A percentile compares a stretch with the other conserved stretches of the same genome.
These are phyloP conservation scores for Megaceryle torquata DNA, from an alignment of 2,113 vertebrate genomes.

Conservation along the genomic window DNA sequence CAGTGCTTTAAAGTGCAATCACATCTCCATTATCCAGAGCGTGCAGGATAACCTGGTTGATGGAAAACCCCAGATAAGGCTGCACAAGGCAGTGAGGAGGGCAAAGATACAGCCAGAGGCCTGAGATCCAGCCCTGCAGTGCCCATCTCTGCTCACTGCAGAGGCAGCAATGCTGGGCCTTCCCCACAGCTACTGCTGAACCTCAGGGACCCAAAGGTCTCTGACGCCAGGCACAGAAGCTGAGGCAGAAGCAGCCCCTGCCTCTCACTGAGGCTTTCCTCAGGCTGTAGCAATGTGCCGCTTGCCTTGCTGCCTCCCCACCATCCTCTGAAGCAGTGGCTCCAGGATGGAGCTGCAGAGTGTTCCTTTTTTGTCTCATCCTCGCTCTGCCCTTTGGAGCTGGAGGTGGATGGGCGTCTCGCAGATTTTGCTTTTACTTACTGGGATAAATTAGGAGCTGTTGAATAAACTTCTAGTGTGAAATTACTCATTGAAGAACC, in stretches of 20 bases:
- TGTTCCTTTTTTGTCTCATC: background rate
- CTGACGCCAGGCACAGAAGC: background rate
- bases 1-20: background rate
- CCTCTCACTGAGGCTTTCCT: background rate
- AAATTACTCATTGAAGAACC: background rate
- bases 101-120: fast-evolving
- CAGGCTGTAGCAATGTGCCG: fast-evolving
- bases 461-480: background rate
- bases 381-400: background rate
- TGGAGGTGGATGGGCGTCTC: background rate
- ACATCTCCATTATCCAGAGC: background rate
- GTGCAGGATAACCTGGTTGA: background rate
- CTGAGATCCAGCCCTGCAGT: background rate
- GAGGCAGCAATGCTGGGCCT: background rate
- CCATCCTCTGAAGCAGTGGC: background rate
- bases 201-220: background rate
- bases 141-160: fast-evolving
- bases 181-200: background rate
- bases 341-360: background rate
- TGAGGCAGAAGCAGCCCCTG: background rate
- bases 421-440: background rate
- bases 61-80: background rate
- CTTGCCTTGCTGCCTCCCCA: background rate
- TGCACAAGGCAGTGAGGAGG: background rate
- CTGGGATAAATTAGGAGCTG: background rate